A percentile compares a stretch with the other conserved stretches of the same genome.
These are phyloP conservation scores for Dermochelys coriacea DNA, from an alignment of 2,797 vertebrate genomes.

Conservation along the genomic window DNA sequence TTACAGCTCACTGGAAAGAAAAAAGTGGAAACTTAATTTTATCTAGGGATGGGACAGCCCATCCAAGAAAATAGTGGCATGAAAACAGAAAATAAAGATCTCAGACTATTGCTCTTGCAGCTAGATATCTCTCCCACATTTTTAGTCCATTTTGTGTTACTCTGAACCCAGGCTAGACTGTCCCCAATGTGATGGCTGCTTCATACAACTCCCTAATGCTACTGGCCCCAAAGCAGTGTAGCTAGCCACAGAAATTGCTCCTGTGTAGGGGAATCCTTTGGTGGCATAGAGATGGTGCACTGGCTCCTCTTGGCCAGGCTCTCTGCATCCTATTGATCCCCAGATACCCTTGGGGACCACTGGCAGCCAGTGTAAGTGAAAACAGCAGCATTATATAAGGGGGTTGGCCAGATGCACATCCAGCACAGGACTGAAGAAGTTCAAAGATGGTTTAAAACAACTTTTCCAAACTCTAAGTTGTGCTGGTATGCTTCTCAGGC, in stretches of 20 bases:
- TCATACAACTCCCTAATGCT: not conserved
- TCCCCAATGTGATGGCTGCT: not conserved
- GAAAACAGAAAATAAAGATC: not conserved
- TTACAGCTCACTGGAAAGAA: not conserved
- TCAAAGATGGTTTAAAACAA: not conserved
- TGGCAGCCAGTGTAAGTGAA: not conserved
- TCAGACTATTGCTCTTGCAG: not conserved
- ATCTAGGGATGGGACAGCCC: not conserved
- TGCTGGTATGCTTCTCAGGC: not conserved
- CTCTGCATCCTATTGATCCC: not conserved
- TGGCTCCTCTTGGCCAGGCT: not conserved
- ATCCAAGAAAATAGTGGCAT: not conserved
- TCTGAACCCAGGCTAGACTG: not conserved
- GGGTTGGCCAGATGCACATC: not conserved
- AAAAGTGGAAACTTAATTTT: not conserved
- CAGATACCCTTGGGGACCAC: not conserved
- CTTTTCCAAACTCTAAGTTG: not conserved
- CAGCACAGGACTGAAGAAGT: not conserved
- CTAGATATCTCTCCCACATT: not conserved
- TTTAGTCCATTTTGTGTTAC: not conserved
- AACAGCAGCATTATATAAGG: not conserved
- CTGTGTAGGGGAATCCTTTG: not conserved
- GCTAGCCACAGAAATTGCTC: not conserved
- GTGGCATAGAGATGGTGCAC: not conserved
- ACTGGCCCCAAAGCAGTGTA: not conserved